Base-by-base conservation (phyloP, 64 coral and sea anemone species). In the Dendronephthya gigantea region DNA sequence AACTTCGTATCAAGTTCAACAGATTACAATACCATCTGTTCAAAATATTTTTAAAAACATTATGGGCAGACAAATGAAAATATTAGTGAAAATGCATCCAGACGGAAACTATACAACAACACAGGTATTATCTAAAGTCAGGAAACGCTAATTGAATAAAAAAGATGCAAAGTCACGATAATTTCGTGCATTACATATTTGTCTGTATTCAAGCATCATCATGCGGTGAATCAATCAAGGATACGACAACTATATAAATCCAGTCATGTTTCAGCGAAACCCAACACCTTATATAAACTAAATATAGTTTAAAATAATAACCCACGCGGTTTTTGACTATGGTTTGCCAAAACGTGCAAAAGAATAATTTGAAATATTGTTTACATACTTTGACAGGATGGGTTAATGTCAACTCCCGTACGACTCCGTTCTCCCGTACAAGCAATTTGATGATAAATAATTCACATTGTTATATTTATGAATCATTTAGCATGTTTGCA, bases 121-220 rank as follows among this genome's bases (percentile, higher is more conserved):
- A 62, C 55, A 62, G 25, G 25, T 27, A 62, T 62, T 62, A 62
- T 62, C 55, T 62, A 22, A 5, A 62, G 25, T 62, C 72, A 79
- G 72, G 72, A 79, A 79, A 35, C 29, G 36, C 19, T 79, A 79
- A 79, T 79, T 79, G 34, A 79, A 79, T 79, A 34, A 79, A 79
- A 62, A 79, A 79, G 72, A 79, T 79, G 72, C 36, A 29, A 36
- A 34, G 5, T 34, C 0, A 39, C 29, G 72, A 79, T 79, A 79
- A 79, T 33, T 6, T 36, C 7, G 29, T 28, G 58, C 29, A 66
- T 45, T 45, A 45, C 41, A 45, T 45, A 45, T 4, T 45, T 45
- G 41, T n/a, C 58, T 66, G 6, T 66, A 66, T 66, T 66, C 58
- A 66, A 66, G 2, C 41, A 66, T 30, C 58, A 66, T 66, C 19